Evolutionary conservation across 2,113 vertebrate species (phyloP).

Genomic region (Phylloscopus whistleri): DNA sequence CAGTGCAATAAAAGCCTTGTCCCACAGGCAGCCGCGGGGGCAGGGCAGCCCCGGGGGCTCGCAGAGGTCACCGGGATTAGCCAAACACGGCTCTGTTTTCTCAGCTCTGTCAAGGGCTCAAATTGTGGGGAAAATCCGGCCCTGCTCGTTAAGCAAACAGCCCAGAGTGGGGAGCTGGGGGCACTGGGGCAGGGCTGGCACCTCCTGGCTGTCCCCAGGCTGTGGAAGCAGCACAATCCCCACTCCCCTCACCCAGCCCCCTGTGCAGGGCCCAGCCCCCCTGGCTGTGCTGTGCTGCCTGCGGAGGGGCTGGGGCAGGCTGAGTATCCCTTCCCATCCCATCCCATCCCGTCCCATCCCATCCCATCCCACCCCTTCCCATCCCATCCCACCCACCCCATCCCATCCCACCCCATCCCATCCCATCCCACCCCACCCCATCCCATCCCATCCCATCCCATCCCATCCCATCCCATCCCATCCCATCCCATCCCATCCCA

Average conservation of each 20-base stretch:
- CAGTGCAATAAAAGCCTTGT: background rate
- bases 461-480: background rate
- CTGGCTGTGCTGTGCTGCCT: background rate
- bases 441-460: background rate
- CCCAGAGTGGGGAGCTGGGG: background rate
- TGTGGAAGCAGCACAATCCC: background rate
- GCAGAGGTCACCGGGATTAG: slow-evolving; percentile 28
- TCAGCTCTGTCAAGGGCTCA: slow-evolving; percentile 35
- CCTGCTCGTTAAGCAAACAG: slow-evolving; percentile 13
- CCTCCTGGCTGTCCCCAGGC: background rate
- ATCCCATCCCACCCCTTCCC: background rate
- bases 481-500: background rate
- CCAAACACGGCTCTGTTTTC: slow-evolving; percentile 54
- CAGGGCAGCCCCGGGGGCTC: background rate
- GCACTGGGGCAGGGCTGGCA: background rate
- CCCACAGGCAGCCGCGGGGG: background rate
- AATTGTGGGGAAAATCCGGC: slow-evolving; percentile 59
- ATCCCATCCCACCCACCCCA: background rate
- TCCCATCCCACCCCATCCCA: too few relatives aligned
- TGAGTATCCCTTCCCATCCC: background rate
- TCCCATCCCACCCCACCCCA: background rate
- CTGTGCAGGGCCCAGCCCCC: too few relatives aligned
- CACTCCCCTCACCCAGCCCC: background rate
- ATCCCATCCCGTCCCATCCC: background rate
- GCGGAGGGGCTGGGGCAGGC: background rate